A percentile compares a stretch with the other conserved stretches of the same genome.
These are phyloP conservation scores for Carterocephalus palaemon DNA, from an alignment of 2,888 invertebrate genomes.

Conservation along the genomic window DNA sequence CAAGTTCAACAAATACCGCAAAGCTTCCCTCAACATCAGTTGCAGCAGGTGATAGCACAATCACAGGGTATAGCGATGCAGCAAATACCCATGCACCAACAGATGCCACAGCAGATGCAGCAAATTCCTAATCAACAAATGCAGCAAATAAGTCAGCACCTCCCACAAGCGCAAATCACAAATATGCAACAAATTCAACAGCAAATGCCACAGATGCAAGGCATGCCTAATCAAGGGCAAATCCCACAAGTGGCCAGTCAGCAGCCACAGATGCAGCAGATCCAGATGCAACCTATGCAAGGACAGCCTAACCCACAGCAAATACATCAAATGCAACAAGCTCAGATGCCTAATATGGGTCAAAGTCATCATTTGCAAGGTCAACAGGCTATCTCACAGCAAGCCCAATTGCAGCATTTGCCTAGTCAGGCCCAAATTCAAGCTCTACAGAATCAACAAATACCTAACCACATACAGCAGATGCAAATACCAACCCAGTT, in stretches of 20 bases:
- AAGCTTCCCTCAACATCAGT: conserved; percentile 75
- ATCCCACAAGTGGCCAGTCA: conserved; percentile 68
- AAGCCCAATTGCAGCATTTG: conserved; percentile 73
- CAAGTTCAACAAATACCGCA: conserved; percentile 76
- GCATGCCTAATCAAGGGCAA: conserved; percentile 68
- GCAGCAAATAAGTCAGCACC: conserved; percentile 73
- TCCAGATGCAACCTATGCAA: conserved; percentile 75
- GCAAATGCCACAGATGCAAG: conserved; percentile 74
- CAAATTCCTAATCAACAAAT: conserved; percentile 76
- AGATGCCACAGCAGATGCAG: conserved; percentile 75
- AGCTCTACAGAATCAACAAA: conserved; percentile 75
- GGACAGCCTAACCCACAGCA: conserved; percentile 69
- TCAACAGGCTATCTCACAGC: conserved; percentile 69
- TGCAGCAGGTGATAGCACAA: conserved; percentile 74
- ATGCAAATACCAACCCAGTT: conserved; percentile 73
- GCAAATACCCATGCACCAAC: conserved; percentile 76
- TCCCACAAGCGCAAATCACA: conserved; percentile 68
- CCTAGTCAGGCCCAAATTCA: conserved; percentile 75
- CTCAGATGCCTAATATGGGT: conserved; percentile 71
- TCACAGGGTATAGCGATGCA: conserved; percentile 73
- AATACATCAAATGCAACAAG: conserved; percentile 72
- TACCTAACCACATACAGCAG: conserved; percentile 76
- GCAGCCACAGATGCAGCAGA: conserved; percentile 74
- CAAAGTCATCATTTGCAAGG: conserved; percentile 69
- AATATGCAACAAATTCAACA: conserved; percentile 77